These are phyloP conservation scores for Trachelus stipa DNA, from an alignment of 2,888 invertebrate genomes.

Conservation along the genomic window DNA sequence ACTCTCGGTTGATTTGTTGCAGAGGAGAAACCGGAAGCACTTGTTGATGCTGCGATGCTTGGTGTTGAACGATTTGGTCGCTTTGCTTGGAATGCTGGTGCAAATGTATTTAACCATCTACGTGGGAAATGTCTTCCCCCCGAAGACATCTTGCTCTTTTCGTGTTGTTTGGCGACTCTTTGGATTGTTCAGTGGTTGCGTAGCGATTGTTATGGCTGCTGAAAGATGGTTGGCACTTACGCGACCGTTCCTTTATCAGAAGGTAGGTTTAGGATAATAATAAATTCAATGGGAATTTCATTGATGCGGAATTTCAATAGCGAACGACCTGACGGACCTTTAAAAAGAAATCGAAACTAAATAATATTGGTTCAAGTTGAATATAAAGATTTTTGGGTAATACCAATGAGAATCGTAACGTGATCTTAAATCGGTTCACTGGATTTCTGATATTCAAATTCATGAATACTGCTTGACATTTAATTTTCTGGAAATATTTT, in stretches of 20 bases:
- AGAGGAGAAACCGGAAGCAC: constrained; percentile 83
- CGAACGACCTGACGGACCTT: too few species aligned
- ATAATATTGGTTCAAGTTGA: neutral
- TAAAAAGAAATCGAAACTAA: too few species aligned
- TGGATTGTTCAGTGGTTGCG: constrained; percentile 88
- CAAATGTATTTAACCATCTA: constrained; percentile 72
- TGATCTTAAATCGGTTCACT: too few species aligned
- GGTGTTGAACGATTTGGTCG: constrained; percentile 83
- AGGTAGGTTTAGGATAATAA: constrained; percentile 70
- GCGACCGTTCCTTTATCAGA: constrained; percentile 87
- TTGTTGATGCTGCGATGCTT: constrained; percentile 83
- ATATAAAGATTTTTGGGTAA: neutral
- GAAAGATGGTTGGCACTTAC: constrained; percentile 90
- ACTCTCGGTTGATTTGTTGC: constrained; percentile 21
- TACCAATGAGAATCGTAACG: neutral
- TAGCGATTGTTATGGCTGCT: constrained; percentile 89
- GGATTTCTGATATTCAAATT: neutral
- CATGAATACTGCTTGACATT: neutral
- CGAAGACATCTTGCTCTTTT: constrained; percentile 73
- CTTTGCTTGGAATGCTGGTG: constrained; percentile 81
- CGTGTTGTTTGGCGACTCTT: constrained; percentile 84
- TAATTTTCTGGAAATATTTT: neutral
- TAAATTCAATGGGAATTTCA: neutral
- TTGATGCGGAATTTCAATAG: too few species aligned
- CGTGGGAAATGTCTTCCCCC: constrained; percentile 64